These are phyloP conservation scores for Euspilapteryx auroguttella DNA, from an alignment of 2,888 invertebrate species.

Conservation along the genomic window DNA sequence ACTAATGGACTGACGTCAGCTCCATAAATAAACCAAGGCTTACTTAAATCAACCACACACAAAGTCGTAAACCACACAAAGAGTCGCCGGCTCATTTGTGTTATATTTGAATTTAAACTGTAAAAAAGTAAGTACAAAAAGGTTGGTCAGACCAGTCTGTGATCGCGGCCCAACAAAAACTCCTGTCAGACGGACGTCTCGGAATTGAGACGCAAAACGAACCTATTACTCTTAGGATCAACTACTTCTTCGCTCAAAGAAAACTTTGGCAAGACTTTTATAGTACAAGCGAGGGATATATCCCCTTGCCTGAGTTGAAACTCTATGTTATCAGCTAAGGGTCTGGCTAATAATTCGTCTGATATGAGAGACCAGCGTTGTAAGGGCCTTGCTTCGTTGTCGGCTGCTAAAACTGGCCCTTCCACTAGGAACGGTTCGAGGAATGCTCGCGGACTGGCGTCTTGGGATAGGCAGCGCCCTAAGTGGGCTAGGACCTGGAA, in stretches of 20 bases:
- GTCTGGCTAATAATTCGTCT: constrained; percentile 86
- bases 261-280: constrained; percentile 88
- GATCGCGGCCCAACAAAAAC: constrained; percentile 18
- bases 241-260: constrained; percentile 95
- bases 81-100: too few relatives aligned
- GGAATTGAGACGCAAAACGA: constrained; percentile 90
- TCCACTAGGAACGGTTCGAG: constrained; percentile 90
- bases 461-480: constrained; percentile 89
- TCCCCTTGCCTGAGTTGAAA: constrained; percentile 94
- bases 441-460: constrained; percentile 93
- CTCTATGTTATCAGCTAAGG: constrained; percentile 78
- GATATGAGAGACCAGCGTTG: constrained; percentile 97
- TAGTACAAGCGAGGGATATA: constrained; percentile 85
- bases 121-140: too few relatives aligned
- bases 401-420: constrained; percentile 82
- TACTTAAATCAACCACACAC: too few relatives aligned
- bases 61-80: too few relatives aligned
- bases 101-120: too few relatives aligned
- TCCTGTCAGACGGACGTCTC: constrained; percentile 92
- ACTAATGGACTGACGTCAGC: too few relatives aligned
- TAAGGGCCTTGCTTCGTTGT: constrained; percentile 77
- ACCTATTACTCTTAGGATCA: constrained; percentile 94
- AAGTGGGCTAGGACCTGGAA: constrained; percentile 77
- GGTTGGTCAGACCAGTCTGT: constrained; percentile 48
- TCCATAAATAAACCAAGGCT: too few relatives aligned